phyloP scores from a whole-genome alignment of 2,797 vertebrate genomes.

The Orientallactaga sibirica region DNA sequence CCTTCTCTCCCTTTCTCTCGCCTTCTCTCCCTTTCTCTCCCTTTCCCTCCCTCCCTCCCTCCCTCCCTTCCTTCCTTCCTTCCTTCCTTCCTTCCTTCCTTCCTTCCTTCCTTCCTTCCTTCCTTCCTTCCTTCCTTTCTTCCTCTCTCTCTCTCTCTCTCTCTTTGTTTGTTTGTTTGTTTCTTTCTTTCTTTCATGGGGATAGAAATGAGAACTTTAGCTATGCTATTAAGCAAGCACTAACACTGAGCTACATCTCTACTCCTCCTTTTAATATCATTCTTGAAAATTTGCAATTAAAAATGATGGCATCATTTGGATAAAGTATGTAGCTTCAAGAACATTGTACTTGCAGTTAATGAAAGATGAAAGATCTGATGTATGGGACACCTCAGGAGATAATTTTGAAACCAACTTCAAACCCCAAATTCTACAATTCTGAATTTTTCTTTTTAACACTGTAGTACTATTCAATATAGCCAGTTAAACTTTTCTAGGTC shows the following conservation, averaged over 20 bases:
- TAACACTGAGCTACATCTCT: neutral
- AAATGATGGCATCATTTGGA: neutral
- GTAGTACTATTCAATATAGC: neutral
- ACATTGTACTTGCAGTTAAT: neutral
- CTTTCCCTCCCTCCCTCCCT: too few species aligned
- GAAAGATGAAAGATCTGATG: neutral
- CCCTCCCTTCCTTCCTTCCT: too few species aligned
- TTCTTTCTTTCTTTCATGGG: neutral
- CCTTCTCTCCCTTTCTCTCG: too few species aligned
- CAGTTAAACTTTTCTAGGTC: neutral
- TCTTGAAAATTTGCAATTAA: neutral
- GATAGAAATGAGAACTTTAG: neutral
- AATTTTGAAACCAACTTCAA: slow-evolving; percentile 2
- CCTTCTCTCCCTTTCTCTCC: too few species aligned
- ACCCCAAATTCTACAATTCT: neutral
- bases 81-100: too few species aligned
- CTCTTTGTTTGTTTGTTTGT: neutral
- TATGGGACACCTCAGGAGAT: neutral
- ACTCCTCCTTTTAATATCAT: neutral
- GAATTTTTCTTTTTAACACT: slow-evolving; percentile 28
- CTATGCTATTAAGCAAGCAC: neutral
- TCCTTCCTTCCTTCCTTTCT: too few species aligned
- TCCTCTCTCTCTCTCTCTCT: too few species aligned
- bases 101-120: too few species aligned
- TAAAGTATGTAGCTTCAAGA: neutral